Base-by-base conservation (phyloP, 2,888 invertebrate genomes). In the Nymphalis polychloros region DNA sequence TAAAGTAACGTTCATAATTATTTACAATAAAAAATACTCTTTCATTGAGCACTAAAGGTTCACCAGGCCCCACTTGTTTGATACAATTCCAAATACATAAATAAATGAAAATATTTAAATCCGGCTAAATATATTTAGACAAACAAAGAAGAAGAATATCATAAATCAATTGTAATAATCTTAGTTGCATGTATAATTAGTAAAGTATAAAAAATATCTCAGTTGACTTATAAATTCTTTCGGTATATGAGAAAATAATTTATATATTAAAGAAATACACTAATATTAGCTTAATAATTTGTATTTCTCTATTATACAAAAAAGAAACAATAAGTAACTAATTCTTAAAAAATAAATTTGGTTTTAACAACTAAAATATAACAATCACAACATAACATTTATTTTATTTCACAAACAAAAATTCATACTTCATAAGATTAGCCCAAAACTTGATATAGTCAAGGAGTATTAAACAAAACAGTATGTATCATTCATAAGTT, bases 321-420 rank as follows among this genome's bases (percentile, higher is more conserved):
- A 57, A 41, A 41, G 13, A 13, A 41, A 60, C 23, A 60, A 60
- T 47, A 47, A 60, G 23, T 27, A 60, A 48, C 47, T 60, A 48
- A 60, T 60, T 13, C 60, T 60, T 60, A 60, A 23, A 60, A 48
- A 48, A 47, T 27, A 60, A 60, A 60, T 60, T 60, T 60, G 60
- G 60, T 41, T 60, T 60, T 63, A 63, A 63, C 63, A 52, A 63
- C 57, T 57, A 57, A 57, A 41, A 57, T 57, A 57, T 57, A 57
- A 57, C 57, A 57, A 19, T 41, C 19, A 57, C 57, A 57, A 55
- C 41, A 57, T 27, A 57, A 57, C 57, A 35, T 57, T 35, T 57
- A 35, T 57, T 35, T 57, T 10, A 35, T 35, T 53, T 57, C n/a
- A 55, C 35, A 41, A 57, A 19, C 17, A 41, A 41, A 41, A 31